Conservation (phyloP, 2,113 vertebrate genomes). For the Oplegnathus fasciatus region DNA sequence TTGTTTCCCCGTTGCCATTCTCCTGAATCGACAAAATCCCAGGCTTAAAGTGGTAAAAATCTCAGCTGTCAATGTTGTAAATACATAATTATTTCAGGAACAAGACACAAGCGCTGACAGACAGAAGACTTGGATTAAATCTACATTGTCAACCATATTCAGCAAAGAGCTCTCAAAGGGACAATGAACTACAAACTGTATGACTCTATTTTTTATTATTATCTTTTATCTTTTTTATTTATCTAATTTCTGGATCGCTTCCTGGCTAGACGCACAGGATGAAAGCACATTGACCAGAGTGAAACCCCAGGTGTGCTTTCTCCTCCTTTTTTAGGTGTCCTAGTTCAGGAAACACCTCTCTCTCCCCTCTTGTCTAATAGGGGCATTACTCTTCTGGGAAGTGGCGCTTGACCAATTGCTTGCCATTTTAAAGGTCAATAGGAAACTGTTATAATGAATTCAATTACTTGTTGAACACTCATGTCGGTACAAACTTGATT, state of each 20-base stretch:
- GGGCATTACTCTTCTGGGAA: constrained; percentile 41
- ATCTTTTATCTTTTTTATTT: no score
- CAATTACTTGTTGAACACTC: constrained; percentile 50
- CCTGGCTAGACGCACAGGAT: background rate
- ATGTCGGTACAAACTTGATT: constrained; percentile 38
- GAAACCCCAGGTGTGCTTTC: background rate
- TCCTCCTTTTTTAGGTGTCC: constrained; percentile 14
- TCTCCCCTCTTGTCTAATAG: constrained; percentile 3
- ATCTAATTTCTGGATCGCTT: background rate
- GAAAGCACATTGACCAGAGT: background rate
- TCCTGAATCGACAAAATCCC: constrained; percentile 21
- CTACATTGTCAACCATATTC: background rate
- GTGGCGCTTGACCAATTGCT: constrained; percentile 48
- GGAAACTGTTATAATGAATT: constrained; percentile 49
- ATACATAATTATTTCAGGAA: constrained; percentile 22
- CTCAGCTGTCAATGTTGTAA: constrained; percentile 5
- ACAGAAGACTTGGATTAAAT: constrained; percentile 3
- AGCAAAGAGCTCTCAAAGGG: constrained; percentile 11
- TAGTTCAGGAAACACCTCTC: constrained; percentile 7
- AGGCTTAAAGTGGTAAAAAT: constrained; percentile 24
- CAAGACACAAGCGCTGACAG: constrained; percentile 7
- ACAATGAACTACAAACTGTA: background rate
- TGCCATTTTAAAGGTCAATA: constrained; percentile 57
- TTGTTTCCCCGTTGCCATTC: constrained; percentile 32
- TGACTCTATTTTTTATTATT: no score